phyloP scores from a whole-genome alignment of 2,888 invertebrate species.

The Xestia c-nigrum region DNA sequence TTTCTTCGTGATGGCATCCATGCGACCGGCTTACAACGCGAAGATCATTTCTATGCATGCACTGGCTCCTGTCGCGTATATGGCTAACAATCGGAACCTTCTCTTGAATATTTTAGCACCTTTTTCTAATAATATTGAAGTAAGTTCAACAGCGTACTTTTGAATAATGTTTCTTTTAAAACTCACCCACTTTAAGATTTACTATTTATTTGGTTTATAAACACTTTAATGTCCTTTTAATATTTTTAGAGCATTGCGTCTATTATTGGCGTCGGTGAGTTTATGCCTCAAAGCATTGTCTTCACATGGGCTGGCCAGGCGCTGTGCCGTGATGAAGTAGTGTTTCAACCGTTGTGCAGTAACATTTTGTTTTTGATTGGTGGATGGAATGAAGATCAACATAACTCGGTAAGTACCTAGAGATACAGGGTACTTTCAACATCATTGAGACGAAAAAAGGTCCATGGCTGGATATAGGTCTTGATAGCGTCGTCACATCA shows the following conservation, averaged over 20 bases:
- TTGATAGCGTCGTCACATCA: not conserved
- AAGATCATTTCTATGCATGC: slow-evolving; percentile 92
- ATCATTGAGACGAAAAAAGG: not conserved
- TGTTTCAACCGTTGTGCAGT: slow-evolving; percentile 91
- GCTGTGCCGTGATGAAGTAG: slow-evolving; percentile 90
- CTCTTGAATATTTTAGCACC: slow-evolving; percentile 85
- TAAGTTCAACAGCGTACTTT: slow-evolving; percentile 65
- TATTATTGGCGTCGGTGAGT: slow-evolving; percentile 91
- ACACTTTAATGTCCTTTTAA: not conserved
- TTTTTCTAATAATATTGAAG: slow-evolving; percentile 83
- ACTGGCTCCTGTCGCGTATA: slow-evolving; percentile 93
- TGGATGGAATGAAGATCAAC: slow-evolving; percentile 91
- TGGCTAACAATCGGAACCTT: slow-evolving; percentile 87
- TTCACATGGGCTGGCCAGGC: slow-evolving; percentile 86
- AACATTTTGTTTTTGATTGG: slow-evolving; percentile 92
- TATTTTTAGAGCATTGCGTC: slow-evolving; percentile 77
- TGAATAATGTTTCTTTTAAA: not conserved
- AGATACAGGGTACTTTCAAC: not conserved
- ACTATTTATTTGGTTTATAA: not conserved
- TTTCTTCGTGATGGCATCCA: slow-evolving; percentile 92
- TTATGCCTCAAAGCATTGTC: slow-evolving; percentile 91
- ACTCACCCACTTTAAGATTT: not conserved
- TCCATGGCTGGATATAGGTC: not conserved
- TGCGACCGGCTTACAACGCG: slow-evolving; percentile 92
- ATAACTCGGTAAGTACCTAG: slow-evolving; percentile 30